Evolutionary conservation across 2,797 vertebrate genomes (phyloP).

Genomic region (Sorex maritimensis): DNA sequence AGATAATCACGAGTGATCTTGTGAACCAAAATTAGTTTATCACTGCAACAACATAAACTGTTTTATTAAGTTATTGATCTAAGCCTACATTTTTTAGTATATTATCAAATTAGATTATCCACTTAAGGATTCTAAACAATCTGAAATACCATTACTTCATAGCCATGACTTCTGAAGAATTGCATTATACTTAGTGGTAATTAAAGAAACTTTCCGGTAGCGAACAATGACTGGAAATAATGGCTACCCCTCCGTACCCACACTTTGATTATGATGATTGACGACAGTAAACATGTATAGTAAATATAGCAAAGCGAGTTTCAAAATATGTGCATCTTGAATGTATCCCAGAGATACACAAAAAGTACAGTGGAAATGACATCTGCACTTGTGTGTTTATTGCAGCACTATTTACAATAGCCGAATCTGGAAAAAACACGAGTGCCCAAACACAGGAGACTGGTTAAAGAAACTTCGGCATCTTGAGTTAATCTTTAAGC

Average conservation of each 20-base stretch:
- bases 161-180: constrained; percentile 52
- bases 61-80: constrained; percentile 41
- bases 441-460: too few relatives aligned
- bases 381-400: too few relatives aligned
- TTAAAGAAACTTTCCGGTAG: constrained; percentile 50
- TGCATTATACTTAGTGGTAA: constrained; percentile 35
- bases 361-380: too few relatives aligned
- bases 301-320: neutral
- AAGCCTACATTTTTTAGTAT: constrained; percentile 14
- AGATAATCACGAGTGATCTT: constrained; percentile 6
- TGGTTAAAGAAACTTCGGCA: neutral
- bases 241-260: neutral
- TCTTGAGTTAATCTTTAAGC: neutral
- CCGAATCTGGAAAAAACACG: too few relatives aligned
- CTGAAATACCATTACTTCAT: constrained; percentile 37
- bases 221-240: neutral
- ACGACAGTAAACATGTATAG: neutral
- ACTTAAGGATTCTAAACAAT: constrained; percentile 30
- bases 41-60: constrained; percentile 27
- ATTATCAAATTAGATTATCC: constrained; percentile 18
- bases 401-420: too few relatives aligned
- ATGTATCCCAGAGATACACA: too few relatives aligned
- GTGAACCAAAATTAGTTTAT: neutral
- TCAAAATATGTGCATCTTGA: neutral
- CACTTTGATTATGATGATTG: constrained; percentile 10